phyloP scores from a whole-genome alignment of 2,113 vertebrate genomes.

The Sterrhoptilus dennistouni region DNA sequence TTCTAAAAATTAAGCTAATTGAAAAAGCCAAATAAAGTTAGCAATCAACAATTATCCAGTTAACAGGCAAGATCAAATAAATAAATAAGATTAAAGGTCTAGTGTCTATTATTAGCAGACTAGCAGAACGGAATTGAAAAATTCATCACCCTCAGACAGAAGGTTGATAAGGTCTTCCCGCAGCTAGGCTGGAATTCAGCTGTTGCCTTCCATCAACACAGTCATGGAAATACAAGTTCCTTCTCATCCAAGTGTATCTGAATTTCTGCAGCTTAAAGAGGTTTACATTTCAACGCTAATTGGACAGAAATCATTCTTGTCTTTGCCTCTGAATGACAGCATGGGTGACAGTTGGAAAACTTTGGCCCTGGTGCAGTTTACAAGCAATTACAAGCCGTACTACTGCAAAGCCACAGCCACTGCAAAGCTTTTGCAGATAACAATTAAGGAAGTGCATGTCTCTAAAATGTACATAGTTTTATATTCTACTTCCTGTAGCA shows the following conservation, averaged over 20 bases:
- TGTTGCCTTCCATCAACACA: not conserved
- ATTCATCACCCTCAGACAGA: slow-evolving; percentile 1
- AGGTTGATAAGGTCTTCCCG: slow-evolving; percentile 10
- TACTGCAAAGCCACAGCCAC: not conserved
- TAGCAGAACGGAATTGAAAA: not conserved
- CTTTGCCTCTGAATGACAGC: not conserved
- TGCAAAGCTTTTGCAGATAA: not conserved
- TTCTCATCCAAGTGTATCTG: not conserved
- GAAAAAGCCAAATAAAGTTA: slow-evolving; percentile 66
- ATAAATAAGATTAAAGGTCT: slow-evolving; percentile 49
- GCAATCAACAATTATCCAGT: slow-evolving; percentile 48
- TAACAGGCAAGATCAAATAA: slow-evolving; percentile 47
- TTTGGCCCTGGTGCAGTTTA: not conserved
- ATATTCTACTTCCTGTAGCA: slow-evolving; percentile 2
- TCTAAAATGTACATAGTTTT: not conserved
- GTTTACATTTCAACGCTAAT: not conserved
- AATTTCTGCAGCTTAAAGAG: not conserved
- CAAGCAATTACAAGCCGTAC: not conserved
- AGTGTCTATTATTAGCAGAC: slow-evolving; percentile 43
- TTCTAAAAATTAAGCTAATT: slow-evolving; percentile 67
- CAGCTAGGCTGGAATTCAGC: not conserved
- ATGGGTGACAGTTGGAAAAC: not conserved
- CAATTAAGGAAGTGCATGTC: not conserved
- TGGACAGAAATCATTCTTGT: slow-evolving; percentile 1
- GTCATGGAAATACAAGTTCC: not conserved